These are phyloP conservation scores for Ophiothrix spiculata DNA, from an alignment of 35 echinoderm and acorn worm species.

Conservation along the genomic window DNA sequence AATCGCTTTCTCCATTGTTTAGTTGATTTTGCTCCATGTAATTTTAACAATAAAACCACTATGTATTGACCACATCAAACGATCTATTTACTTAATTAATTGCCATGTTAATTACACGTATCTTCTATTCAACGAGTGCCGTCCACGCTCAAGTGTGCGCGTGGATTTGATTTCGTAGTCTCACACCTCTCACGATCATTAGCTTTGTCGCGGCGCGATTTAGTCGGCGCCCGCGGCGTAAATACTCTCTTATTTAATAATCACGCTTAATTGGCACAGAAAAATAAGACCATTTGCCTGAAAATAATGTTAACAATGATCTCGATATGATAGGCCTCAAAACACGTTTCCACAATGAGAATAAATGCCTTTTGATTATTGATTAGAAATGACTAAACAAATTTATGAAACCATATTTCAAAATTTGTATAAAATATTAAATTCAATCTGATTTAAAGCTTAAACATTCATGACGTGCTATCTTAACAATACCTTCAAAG, in stretches of 20 bases:
- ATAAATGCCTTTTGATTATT: background rate
- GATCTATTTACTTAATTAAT: background rate
- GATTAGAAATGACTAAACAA: background rate
- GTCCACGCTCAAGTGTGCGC: background rate
- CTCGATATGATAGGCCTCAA: background rate
- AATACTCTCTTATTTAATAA: conserved; percentile 11
- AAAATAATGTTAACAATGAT: conserved; percentile 4
- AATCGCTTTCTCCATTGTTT: no score
- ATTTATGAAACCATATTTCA: background rate
- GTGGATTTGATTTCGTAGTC: background rate
- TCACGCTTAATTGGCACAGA: background rate
- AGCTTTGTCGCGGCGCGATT: background rate
- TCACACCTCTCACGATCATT: background rate
- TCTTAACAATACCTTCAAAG: background rate
- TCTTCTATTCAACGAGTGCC: no score
- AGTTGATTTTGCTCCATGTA: no score
- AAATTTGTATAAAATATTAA: background rate
- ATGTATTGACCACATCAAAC: conserved; percentile 7
- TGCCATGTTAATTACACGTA: background rate
- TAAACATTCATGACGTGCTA: no score
- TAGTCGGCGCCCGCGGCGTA: background rate
- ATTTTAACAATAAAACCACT: no score
- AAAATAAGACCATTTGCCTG: background rate
- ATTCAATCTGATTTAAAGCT: background rate
- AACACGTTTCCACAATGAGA: background rate